Evolutionary conservation across 53 echinoderm and acorn worm species (phyloP).

Genomic region (Luidia sarsii): DNA sequence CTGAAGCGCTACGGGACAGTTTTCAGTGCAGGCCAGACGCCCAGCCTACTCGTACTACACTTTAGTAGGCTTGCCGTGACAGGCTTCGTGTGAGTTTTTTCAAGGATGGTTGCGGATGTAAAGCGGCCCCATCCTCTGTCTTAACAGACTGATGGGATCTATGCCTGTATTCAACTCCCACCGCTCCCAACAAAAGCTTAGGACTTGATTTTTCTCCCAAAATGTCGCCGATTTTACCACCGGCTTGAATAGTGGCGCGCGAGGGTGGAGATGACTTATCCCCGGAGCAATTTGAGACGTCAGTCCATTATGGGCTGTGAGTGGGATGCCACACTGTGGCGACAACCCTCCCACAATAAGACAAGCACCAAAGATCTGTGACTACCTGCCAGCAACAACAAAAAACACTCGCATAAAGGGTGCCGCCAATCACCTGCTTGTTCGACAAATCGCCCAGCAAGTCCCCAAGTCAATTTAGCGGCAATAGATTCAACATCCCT

Average conservation of each 20-base stretch:
- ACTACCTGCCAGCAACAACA: slow-evolving; percentile 9
- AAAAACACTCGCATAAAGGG: background rate
- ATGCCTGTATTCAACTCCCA: background rate
- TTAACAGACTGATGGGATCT: too few relatives aligned
- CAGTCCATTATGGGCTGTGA: background rate
- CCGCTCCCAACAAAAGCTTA: background rate
- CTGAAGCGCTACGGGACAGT: slow-evolving; percentile 33
- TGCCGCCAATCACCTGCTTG: slow-evolving; percentile 29
- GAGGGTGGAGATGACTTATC: slow-evolving; percentile 20
- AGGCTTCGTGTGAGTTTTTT: background rate
- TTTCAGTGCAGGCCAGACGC: slow-evolving; percentile 36
- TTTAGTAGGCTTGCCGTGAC: background rate
- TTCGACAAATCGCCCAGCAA: slow-evolving; percentile 26
- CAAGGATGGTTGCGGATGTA: background rate
- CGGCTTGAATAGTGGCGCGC: slow-evolving; percentile 13
- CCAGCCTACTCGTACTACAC: slow-evolving; percentile 22
- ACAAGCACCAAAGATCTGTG: background rate
- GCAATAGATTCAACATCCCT: background rate
- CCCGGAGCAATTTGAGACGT: slow-evolving; percentile 8
- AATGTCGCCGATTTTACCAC: background rate
- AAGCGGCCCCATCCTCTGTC: too few relatives aligned
- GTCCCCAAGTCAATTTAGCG: background rate
- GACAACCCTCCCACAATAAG: slow-evolving; percentile 23
- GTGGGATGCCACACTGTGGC: background rate
- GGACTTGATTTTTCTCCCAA: background rate